Evolutionary conservation across 2,888 invertebrate species (phyloP).

Genomic region (Mactromeris polynyma): DNA sequence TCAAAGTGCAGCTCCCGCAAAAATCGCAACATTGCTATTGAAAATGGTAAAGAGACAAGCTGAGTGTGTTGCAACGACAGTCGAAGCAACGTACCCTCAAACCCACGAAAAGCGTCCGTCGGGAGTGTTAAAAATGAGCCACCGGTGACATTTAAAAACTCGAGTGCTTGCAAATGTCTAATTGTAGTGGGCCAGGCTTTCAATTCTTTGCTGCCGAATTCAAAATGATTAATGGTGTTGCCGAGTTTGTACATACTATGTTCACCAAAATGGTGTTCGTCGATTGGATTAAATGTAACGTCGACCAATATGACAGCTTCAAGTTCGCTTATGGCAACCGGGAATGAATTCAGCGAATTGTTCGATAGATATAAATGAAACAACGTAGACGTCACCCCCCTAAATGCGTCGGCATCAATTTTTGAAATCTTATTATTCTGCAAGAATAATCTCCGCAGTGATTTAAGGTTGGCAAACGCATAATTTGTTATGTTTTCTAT

Average conservation of each 20-base stretch:
- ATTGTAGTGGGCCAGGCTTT: constrained; percentile 17
- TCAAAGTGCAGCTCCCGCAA: constrained; percentile 39
- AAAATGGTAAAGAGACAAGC: constrained; percentile 13
- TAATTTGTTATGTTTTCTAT: not conserved
- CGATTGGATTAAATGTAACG: constrained; percentile 51
- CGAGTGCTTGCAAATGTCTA: constrained; percentile 2
- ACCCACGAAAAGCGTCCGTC: constrained; percentile 12
- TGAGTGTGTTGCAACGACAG: constrained; percentile 8
- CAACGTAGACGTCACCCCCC: constrained; percentile 35
- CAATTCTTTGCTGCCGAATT: constrained; percentile 55
- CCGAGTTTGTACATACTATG: constrained; percentile 62
- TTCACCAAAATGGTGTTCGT: constrained; percentile 48
- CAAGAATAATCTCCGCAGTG: constrained; percentile 19
- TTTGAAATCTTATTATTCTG: constrained; percentile 54
- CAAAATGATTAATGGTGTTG: constrained; percentile 52
- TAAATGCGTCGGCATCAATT: constrained; percentile 58
- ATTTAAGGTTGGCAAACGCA: not conserved
- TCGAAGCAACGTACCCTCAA: not conserved
- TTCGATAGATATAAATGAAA: constrained; percentile 42
- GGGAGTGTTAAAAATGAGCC: not conserved
- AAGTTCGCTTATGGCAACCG: constrained; percentile 47
- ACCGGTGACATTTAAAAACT: not conserved
- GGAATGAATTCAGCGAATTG: constrained; percentile 47
- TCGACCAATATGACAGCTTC: constrained; percentile 44
- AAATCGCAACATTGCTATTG: not conserved